phyloP scores from a whole-genome alignment of 2,888 invertebrate genomes.

The Cataglyphis cursor region DNA sequence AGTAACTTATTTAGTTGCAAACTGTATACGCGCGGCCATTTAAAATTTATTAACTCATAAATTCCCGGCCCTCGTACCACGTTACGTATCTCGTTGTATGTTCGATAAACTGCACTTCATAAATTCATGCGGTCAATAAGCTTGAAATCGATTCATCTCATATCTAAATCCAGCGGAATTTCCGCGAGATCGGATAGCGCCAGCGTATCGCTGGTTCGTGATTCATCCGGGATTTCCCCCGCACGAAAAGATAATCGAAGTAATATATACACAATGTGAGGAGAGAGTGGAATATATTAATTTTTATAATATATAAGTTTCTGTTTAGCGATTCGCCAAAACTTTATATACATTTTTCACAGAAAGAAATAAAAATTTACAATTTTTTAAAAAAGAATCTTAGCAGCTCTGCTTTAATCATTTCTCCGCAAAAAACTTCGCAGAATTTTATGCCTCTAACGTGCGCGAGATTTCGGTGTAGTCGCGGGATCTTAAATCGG shows the following conservation, averaged over 20 bases:
- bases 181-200: slow-evolving; percentile 1
- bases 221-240: slow-evolving; percentile 42
- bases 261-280: neutral
- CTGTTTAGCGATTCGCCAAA: neutral
- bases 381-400: neutral
- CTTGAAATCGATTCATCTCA: slow-evolving; percentile 22
- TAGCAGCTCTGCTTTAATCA: neutral
- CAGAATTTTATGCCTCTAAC: slow-evolving; percentile 5
- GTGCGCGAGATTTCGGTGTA: slow-evolving; percentile 41
- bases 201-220: slow-evolving; percentile 16
- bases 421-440: neutral
- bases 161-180: slow-evolving; percentile 43
- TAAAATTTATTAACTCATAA: slow-evolving; percentile 59
- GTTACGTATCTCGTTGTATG: slow-evolving; percentile 28
- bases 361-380: neutral
- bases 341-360: neutral
- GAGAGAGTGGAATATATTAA: neutral
- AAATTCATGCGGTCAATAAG: slow-evolving; percentile 45
- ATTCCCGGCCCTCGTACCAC: slow-evolving; percentile 30
- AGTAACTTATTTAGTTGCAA: slow-evolving; percentile 46
- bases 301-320: neutral
- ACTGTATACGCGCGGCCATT: slow-evolving; percentile 3
- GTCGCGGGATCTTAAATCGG: slow-evolving; percentile 55
- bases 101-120: slow-evolving; percentile 52
- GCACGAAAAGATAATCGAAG: neutral